A percentile compares a stretch with the other conserved stretches of the same genome.
These are phyloP conservation scores for Grapholita molesta DNA, from an alignment of 1,140 invertebrate species.

Conservation along the genomic window DNA sequence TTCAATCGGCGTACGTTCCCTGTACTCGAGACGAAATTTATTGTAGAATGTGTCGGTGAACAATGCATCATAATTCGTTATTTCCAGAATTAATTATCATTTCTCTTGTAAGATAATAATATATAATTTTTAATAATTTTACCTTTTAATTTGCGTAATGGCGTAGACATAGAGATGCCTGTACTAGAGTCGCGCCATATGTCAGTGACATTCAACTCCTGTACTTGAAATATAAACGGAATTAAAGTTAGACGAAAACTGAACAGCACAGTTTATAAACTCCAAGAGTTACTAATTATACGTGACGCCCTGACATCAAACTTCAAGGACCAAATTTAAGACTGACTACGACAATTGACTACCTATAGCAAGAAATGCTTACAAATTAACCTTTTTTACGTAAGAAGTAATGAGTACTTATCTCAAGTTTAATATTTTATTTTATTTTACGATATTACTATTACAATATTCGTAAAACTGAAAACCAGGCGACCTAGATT, in stretches of 20 bases:
- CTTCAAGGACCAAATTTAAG: conserved; percentile 3
- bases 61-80: conserved; percentile 37
- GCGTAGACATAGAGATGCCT: too few relatives aligned
- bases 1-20: conserved; percentile 50
- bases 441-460: too few relatives aligned
- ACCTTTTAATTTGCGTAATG: too few relatives aligned
- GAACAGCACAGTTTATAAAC: neutral
- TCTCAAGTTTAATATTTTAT: too few relatives aligned
- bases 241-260: neutral
- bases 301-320: too few relatives aligned
- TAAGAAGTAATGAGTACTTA: too few relatives aligned
- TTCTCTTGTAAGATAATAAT: conserved; percentile 30
- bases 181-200: too few relatives aligned
- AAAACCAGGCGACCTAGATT: too few relatives aligned
- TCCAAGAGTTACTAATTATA: neutral
- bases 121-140: neutral
- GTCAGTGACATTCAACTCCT: too few relatives aligned
- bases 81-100: conserved; percentile 22
- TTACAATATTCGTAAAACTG: too few relatives aligned
- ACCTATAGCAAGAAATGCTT: neutral
- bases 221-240: neutral
- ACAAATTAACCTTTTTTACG: too few relatives aligned
- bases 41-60: conserved; percentile 37
- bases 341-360: neutral
- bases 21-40: conserved; percentile 34